Conservation (phyloP, 2,888 invertebrate genomes). For the Tetramorium bicarinatum region DNA sequence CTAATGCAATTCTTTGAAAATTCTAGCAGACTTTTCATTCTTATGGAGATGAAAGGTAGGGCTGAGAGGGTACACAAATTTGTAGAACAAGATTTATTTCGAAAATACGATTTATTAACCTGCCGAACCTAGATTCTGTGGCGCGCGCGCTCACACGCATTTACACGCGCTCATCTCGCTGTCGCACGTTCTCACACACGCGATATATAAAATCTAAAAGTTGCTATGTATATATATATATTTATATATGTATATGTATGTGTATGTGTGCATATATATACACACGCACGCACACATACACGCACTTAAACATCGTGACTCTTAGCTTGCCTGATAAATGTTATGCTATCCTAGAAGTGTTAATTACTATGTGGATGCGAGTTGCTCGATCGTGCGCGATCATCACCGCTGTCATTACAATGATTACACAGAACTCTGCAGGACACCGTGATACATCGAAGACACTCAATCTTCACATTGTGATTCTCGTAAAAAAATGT, state of each 20-base stretch:
- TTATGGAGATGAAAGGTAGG: background rate
- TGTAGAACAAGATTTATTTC: constrained; percentile 78
- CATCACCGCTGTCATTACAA: constrained; percentile 40
- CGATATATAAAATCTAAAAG: constrained; percentile 85
- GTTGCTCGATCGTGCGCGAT: constrained; percentile 57
- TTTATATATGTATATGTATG: background rate
- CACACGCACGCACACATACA: background rate
- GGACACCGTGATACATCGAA: constrained; percentile 58
- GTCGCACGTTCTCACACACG: constrained; percentile 76
- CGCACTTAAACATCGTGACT: constrained; percentile 84
- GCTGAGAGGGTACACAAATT: background rate
- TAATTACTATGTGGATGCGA: constrained; percentile 67
- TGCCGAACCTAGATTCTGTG: constrained; percentile 83
- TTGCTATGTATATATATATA: constrained; percentile 69
- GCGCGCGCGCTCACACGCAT: constrained; percentile 78
- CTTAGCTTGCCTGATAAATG: constrained; percentile 82
- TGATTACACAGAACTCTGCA: constrained; percentile 57
- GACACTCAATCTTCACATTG: constrained; percentile 25
- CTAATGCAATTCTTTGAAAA: background rate
- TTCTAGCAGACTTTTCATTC: background rate
- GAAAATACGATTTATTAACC: constrained; percentile 86
- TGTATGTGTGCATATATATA: too few species aligned
- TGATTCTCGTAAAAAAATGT: constrained; percentile 30
- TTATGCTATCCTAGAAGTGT: constrained; percentile 75
- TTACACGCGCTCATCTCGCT: constrained; percentile 62